Evolutionary conservation across 2,888 invertebrate genomes (phyloP).

Genomic region (Chymomyza procnemis): DNA sequence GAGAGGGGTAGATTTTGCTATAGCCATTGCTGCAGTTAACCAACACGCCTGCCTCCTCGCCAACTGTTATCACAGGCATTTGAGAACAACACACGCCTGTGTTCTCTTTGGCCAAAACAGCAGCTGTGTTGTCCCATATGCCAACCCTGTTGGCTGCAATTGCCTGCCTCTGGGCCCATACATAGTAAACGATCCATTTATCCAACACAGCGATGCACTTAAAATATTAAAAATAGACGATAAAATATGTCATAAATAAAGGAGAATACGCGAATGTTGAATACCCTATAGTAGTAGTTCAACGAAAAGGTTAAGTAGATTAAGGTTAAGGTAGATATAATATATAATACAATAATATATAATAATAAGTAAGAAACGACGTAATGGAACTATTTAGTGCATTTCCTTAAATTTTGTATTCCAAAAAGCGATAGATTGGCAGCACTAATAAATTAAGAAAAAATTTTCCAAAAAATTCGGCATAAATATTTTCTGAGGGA

Average conservation of each 20-base stretch:
- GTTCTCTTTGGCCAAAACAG: background rate
- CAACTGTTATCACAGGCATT: background rate
- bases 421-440: too few species aligned
- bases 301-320: too few species aligned
- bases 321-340: too few species aligned
- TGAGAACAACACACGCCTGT: background rate
- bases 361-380: too few species aligned
- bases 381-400: too few species aligned
- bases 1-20: background rate
- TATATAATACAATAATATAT: too few species aligned
- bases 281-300: background rate
- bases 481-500: too few species aligned
- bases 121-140: background rate
- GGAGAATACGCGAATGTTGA: background rate
- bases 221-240: background rate
- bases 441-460: too few species aligned
- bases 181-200: background rate
- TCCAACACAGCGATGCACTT: background rate
- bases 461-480: too few species aligned
- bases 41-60: background rate
- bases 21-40: background rate
- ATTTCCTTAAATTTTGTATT: too few species aligned
- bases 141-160: background rate
- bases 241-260: background rate
- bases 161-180: background rate